Evolutionary conservation across 2,113 vertebrate species (phyloP).

Genomic region (Psophia crepitans): DNA sequence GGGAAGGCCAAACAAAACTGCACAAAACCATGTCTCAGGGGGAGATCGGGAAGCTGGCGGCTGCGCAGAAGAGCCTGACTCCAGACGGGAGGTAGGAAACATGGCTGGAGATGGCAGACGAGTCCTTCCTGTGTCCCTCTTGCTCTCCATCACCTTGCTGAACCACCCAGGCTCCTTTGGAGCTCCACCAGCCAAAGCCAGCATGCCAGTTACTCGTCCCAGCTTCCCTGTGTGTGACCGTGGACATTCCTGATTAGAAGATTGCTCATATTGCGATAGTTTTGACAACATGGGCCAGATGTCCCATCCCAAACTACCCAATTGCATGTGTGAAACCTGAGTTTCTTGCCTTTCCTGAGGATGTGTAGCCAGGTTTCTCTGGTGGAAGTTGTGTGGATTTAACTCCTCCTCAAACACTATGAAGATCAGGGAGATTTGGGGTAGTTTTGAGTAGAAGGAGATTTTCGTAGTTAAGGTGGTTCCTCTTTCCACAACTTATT

Average conservation of each 20-base stretch:
- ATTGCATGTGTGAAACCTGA: not conserved
- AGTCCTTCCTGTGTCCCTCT: rapidly evolving
- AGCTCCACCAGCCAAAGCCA: not conserved
- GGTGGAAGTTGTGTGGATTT: not conserved
- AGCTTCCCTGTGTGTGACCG: not conserved
- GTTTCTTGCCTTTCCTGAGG: not conserved
- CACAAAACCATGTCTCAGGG: constrained; percentile 92
- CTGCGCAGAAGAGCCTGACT: constrained; percentile 78
- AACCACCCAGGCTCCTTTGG: not conserved
- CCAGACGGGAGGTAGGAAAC: constrained; percentile 84
- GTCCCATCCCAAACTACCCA: not conserved
- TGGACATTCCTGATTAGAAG: not conserved
- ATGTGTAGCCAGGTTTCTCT: rapidly evolving
- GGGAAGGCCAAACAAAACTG: constrained; percentile 79
- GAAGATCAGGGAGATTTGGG: not conserved
- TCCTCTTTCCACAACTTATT: not conserved
- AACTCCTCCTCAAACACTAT: not conserved
- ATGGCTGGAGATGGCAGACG: not conserved
- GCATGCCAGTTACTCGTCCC: rapidly evolving
- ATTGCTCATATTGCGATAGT: not conserved
- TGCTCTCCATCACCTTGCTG: not conserved
- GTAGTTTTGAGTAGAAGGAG: not conserved
- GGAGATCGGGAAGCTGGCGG: constrained; percentile 82
- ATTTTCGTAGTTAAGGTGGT: not conserved
- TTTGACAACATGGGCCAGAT: rapidly evolving